Evolutionary conservation across 2,113 vertebrate genomes (phyloP).

Genomic region (Poeciliopsis turrubarensis): DNA sequence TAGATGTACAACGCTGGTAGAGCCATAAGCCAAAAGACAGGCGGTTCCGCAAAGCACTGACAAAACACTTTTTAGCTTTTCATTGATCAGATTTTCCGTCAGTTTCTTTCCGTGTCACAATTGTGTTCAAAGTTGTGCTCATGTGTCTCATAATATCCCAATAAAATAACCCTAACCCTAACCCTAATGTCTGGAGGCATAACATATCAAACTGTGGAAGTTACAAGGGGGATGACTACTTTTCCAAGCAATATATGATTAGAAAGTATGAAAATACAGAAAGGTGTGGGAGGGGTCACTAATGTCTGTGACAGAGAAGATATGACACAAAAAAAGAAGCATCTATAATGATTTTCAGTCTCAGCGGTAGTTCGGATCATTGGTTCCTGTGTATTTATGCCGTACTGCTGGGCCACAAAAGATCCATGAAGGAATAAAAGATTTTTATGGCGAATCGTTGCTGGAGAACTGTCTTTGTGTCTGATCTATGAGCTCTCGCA

Average conservation of each 20-base stretch:
- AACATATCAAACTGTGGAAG: not conserved
- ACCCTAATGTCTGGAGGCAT: not conserved
- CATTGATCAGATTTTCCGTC: not conserved
- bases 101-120: not conserved
- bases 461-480: constrained; percentile 54
- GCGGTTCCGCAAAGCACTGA: not conserved
- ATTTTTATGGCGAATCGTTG: constrained; percentile 48
- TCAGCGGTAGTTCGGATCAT: constrained; percentile 42
- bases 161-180: too few relatives aligned
- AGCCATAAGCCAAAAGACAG: not conserved
- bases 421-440: constrained; percentile 65
- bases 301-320: constrained; percentile 12
- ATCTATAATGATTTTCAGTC: constrained; percentile 57
- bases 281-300: not conserved
- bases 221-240: not conserved
- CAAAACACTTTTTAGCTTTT: too few relatives aligned
- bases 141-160: not conserved
- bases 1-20: not conserved
- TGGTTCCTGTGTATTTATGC: constrained; percentile 62
- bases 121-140: not conserved
- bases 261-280: not conserved
- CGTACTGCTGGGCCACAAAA: constrained; percentile 45
- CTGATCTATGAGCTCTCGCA: constrained; percentile 54
- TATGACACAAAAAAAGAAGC: constrained; percentile 48
- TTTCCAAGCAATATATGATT: not conserved